These are phyloP conservation scores for Micromesistius poutassou DNA, from an alignment of 2,797 vertebrate species.

Conservation along the genomic window DNA sequence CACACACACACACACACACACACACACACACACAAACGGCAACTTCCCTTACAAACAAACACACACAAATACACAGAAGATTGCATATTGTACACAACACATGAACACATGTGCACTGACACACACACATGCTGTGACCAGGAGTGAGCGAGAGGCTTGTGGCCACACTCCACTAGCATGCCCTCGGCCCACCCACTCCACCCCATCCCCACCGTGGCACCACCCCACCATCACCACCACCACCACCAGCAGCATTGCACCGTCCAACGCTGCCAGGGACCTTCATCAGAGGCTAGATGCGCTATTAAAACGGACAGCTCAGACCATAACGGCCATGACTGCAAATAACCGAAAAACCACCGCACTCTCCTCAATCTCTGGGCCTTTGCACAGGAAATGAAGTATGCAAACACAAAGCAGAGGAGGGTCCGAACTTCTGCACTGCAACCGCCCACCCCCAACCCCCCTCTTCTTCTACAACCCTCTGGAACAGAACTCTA, in stretches of 20 bases:
- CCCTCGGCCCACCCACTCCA: background rate
- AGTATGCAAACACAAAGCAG: too few relatives aligned
- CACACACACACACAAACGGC: too few relatives aligned
- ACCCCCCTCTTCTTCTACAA: too few relatives aligned
- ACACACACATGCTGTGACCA: conserved; percentile 17
- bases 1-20: too few relatives aligned
- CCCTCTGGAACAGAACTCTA: background rate
- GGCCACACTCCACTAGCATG: conserved; percentile 12
- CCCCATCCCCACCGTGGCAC: conserved; percentile 12
- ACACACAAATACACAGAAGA: too few relatives aligned
- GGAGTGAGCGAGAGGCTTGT: conserved; percentile 24
- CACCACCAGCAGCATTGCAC: conserved; percentile 9
- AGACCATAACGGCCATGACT: background rate
- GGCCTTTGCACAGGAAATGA: too few relatives aligned
- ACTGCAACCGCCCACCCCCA: too few relatives aligned
- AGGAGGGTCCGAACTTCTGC: too few relatives aligned
- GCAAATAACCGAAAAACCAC: background rate
- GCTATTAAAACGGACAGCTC: conserved; percentile 30
- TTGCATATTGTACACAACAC: conserved; percentile 10
- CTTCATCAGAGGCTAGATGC: conserved; percentile 20
- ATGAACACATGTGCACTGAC: conserved; percentile 26
- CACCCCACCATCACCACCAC: background rate
- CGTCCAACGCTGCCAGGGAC: conserved; percentile 22
- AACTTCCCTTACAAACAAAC: too few relatives aligned
- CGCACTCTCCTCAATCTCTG: too few relatives aligned